Evolutionary conservation across 2,113 vertebrate species (phyloP), one percentile per base, ranked within the genome.

Genomic region (Silurus glanis): DNA sequence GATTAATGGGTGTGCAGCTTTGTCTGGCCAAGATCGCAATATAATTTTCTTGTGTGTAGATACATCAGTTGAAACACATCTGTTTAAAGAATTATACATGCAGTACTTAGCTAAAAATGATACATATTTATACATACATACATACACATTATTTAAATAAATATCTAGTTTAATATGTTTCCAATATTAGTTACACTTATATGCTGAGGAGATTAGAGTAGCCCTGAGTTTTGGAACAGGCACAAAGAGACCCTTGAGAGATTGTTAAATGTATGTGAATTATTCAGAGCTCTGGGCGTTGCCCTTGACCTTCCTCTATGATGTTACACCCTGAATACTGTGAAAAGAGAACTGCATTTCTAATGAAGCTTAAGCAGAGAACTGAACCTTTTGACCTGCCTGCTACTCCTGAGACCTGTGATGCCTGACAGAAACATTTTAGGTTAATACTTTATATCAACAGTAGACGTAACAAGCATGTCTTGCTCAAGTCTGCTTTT

Each of bases 251-350:
- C 80, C 75, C 83, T 61, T 86, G n/a, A n/a, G 83, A 69, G 78
- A 49, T 86, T 85, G 58, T 81, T 80, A 59, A 84, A 83, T 56
- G 53, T 53, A 80, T 83, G 76, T 93, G 90, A 92, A 93, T 93
- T 86, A 93, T 92, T 90, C 80, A 91, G 87, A 9, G 10, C 6
- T 5, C 79, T 71, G 81, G 76, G 83, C 53, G 79, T 90, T 88
- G 53, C 85, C 90, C 90, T 91, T 92, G 86, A 90, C 67, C 67
- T 87, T 82, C 89, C 88, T 86, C 88, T 88, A 49, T 84, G 89
- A 66, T 90, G 87, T 86, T 89, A 89, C 72, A 85, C 67, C 58
- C 86, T 83, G 69, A 83, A 86, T 82, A 75, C 49, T 47, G 19
- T 84, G 61, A 87, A 71, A 83, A 86, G 82, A 80, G 37, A 80